Percentiles rank a stretch among this genome's conserved stretches.
Conservation (phyloP, 2,113 vertebrate genomes). For the Laticauda colubrina region DNA sequence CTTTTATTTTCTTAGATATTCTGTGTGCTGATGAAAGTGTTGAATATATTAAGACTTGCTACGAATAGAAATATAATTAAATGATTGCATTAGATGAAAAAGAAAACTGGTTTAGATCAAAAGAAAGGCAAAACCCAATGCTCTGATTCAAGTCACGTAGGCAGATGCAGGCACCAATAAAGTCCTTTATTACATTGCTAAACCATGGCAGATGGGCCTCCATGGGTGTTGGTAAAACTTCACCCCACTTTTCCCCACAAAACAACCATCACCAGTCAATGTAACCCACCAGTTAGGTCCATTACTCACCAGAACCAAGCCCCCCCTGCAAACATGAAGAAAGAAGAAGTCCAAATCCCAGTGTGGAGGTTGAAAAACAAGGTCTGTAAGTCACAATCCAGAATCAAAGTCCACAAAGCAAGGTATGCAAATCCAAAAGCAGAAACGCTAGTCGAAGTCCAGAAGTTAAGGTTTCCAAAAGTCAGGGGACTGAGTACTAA, state of each 20-base stretch:
- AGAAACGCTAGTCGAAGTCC: neutral
- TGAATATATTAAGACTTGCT: neutral
- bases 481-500: neutral
- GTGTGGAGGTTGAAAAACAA: neutral
- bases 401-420: neutral
- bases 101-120: neutral
- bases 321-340: neutral
- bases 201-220: neutral
- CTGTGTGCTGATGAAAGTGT: neutral
- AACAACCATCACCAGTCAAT: neutral
- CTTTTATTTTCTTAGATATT: neutral
- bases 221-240: neutral
- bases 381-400: neutral
- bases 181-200: neutral
- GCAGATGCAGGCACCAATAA: neutral
- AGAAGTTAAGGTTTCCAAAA: neutral
- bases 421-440: neutral
- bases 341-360: neutral
- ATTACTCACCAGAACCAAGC: neutral
- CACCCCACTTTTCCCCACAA: neutral
- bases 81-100: neutral
- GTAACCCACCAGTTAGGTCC: neutral
- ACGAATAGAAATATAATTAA: neutral
- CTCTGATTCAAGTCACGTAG: neutral
- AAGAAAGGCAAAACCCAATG: neutral